Conservation (phyloP, 2,113 vertebrate genomes). For the Pedetes capensis region DNA sequence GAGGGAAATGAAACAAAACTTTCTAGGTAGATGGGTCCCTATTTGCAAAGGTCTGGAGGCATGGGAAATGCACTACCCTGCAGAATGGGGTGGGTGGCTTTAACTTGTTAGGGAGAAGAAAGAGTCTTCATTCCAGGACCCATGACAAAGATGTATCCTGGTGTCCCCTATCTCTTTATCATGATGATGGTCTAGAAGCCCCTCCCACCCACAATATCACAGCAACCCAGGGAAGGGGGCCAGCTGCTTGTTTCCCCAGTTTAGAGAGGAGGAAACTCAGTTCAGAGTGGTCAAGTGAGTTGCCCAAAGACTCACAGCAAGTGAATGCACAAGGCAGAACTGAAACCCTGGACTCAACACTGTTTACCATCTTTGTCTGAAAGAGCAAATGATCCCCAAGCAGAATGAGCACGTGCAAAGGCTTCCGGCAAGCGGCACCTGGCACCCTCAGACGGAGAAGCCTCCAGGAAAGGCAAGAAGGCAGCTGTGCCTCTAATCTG, state of each 20-base stretch:
- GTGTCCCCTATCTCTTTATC: not conserved
- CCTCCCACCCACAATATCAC: not conserved
- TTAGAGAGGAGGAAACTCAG: slow-evolving; percentile 33
- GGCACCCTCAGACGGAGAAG: not conserved
- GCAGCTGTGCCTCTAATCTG: not conserved
- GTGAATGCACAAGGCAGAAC: slow-evolving; percentile 37
- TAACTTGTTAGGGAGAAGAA: not conserved
- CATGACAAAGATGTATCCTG: not conserved
- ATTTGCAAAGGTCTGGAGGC: not conserved
- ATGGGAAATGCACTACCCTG: not conserved
- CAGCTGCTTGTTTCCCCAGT: not conserved
- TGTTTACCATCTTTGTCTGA: not conserved
- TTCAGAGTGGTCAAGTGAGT: slow-evolving; percentile 19
- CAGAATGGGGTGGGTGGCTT: not conserved
- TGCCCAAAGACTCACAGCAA: slow-evolving; percentile 25
- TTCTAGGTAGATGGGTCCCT: not conserved
- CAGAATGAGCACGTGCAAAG: not conserved
- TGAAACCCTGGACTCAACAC: not conserved
- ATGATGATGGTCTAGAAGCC: not conserved
- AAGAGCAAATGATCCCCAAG: not conserved
- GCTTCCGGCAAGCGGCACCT: not conserved
- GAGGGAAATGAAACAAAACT: not conserved
- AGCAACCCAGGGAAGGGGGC: not conserved
- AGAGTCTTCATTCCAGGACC: no score
- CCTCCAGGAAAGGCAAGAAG: not conserved